Base-by-base conservation (phyloP, 2,797 vertebrate species). In the Coracias cyanogaster region DNA sequence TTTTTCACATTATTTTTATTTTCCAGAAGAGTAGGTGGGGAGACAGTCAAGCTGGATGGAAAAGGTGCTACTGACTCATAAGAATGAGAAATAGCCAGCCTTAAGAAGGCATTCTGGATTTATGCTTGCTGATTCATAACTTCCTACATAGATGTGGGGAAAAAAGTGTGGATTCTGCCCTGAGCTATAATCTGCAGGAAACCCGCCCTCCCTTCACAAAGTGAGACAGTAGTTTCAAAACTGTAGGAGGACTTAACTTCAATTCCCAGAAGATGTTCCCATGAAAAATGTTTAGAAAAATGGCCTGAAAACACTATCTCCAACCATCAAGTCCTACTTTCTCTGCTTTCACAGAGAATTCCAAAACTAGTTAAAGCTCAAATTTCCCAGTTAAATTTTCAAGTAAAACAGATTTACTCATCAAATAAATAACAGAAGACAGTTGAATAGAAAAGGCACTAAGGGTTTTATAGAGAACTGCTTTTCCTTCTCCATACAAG, bases 91-190 rank as follows among this genome's bases (percentile, higher is more conserved):
- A 95, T 37, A 92, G 81, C 82, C 84, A 89, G 46, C 89, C 90
- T 96, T 95, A 92, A 96, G 96, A 96, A 95, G 92, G 57, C 82
- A 96, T 94, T 82, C 90, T 97, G 84, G 92, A 94, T 95, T 97
- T 95, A 93, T 96, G 93, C 81, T 85, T 97, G 95, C 97, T 98
- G 98, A 98, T 96, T 98, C 98, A 98, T 96, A 98, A 94, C 97
- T 98, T 97, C 97, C 98, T 97, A 98, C 97, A 97, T 96, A 92
- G 62, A 91, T 90, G 92, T 70, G 90, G 61, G 74, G 45, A 84
- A 79, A 79, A 91, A 96, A 91, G 93, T 89, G 82, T 91, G 94
- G 94, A 90, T 97, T 93, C 72, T 89, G 57, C 89, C 83, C 78
- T 95, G 86, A 97, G 93, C 84, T 94, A 92, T 91, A 96, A 94